Percentiles rank a stretch among this genome's conserved stretches.
These are phyloP conservation scores for Cotesia vestalis DNA, from an alignment of 1,140 invertebrate species.

Conservation along the genomic window DNA sequence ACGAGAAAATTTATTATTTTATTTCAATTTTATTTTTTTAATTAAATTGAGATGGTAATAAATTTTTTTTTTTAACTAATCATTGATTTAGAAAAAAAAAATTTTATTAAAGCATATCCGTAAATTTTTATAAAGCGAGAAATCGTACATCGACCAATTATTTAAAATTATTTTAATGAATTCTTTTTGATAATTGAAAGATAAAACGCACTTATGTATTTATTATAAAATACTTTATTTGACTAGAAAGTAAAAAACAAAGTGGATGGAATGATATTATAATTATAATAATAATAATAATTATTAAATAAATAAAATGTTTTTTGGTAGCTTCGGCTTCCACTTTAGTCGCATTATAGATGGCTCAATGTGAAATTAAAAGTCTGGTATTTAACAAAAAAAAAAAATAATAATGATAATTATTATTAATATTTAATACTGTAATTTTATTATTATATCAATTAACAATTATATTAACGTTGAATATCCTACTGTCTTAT, in stretches of 20 bases:
- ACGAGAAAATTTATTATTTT: slow-evolving; percentile 10
- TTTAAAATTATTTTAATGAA: too few species aligned
- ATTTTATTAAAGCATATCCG: too few species aligned
- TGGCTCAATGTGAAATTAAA: slow-evolving; percentile 58
- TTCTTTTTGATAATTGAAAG: too few species aligned
- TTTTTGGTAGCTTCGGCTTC: slow-evolving; percentile 40
- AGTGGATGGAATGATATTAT: slow-evolving; percentile 14
- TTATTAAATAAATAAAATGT: slow-evolving; percentile 18
- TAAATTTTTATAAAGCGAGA: too few species aligned
- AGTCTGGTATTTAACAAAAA: slow-evolving; percentile 51
- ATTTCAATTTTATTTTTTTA: background rate
- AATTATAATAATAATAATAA: slow-evolving; percentile 23
- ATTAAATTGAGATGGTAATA: too few species aligned
- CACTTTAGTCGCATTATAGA: slow-evolving; percentile 47
- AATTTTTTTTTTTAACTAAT: too few species aligned
- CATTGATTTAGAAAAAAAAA: too few species aligned
- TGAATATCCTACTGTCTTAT: background rate
- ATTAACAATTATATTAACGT: too few species aligned
- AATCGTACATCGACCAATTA: too few species aligned
- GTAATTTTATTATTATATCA: slow-evolving; percentile 24
- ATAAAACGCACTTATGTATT: too few species aligned
- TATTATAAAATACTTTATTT: too few species aligned
- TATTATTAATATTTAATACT: slow-evolving; percentile 35
- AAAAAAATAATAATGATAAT: background rate
- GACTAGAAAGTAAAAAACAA: background rate